phyloP scores from a whole-genome alignment of 2,797 vertebrate species.

The Falco cherrug region DNA sequence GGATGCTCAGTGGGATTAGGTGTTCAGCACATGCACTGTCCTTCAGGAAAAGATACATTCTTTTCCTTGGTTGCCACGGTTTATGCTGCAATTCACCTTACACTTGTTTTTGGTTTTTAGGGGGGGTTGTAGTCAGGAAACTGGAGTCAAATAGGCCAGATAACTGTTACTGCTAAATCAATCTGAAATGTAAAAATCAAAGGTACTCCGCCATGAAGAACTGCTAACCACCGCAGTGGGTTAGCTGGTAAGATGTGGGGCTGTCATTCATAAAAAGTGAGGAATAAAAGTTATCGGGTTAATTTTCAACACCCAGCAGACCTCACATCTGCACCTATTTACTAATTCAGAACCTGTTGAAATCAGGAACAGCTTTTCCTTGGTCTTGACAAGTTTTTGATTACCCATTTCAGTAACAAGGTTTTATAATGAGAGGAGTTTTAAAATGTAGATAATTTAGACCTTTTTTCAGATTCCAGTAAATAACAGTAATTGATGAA shows the following conservation, averaged over 20 bases:
- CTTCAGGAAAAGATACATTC: background rate
- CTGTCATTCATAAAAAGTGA: slow-evolving; percentile 13
- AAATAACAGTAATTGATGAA: background rate
- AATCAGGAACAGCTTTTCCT: background rate
- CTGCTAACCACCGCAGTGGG: background rate
- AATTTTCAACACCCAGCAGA: background rate
- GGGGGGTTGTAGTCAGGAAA: background rate
- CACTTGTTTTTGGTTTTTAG: background rate
- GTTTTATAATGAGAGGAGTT: background rate
- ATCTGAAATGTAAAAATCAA: background rate
- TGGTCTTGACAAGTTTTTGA: background rate
- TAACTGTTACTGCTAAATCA: background rate
- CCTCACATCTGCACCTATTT: background rate
- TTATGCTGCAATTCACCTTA: background rate
- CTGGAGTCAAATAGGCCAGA: background rate
- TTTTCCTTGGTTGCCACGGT: background rate
- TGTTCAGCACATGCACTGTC: background rate
- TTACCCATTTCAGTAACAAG: background rate
- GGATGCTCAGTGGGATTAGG: background rate
- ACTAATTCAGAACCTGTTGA: background rate
- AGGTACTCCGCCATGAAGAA: background rate
- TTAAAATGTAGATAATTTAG: background rate
- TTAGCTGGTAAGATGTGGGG: background rate
- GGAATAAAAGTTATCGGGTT: background rate
- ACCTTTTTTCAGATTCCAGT: background rate